Conservation (phyloP, 2,797 vertebrate species). For the Gallinago nigripennis region DNA sequence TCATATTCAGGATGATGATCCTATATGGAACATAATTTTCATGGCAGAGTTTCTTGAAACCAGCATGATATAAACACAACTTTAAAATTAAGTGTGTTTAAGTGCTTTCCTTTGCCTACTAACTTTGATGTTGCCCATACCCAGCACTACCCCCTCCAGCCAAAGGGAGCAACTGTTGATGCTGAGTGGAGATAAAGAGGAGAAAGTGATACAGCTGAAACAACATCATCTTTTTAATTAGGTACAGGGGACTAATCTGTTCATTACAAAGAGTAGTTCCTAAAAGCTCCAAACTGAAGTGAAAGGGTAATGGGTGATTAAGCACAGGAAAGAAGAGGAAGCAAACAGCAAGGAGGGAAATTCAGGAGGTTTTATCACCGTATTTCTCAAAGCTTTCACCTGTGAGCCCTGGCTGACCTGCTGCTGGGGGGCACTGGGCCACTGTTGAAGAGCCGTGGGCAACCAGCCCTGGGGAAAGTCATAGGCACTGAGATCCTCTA, state of each 20-base stretch:
- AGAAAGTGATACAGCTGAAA: background rate
- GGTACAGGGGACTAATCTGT: background rate
- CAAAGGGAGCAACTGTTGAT: background rate
- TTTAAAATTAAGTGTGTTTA: background rate
- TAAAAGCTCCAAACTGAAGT: background rate
- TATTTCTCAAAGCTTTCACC: background rate
- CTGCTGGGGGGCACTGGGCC: background rate
- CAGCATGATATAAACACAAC: accelerated
- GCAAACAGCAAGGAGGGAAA: background rate
- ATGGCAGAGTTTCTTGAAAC: background rate
- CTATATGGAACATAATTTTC: background rate
- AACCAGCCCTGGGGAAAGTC: accelerated
- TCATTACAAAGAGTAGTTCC: background rate
- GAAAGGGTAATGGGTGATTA: background rate
- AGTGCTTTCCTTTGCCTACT: background rate
- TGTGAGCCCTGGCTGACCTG: background rate
- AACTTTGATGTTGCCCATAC: background rate
- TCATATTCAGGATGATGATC: background rate
- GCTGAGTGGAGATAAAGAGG: background rate
- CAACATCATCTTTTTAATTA: background rate
- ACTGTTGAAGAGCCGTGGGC: background rate
- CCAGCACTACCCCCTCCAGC: background rate
- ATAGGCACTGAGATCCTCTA: accelerated
- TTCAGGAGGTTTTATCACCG: background rate
- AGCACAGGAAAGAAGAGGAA: background rate